Evolutionary conservation across 1,140 invertebrate genomes (phyloP).

Genomic region (Octopus sinensis): DNA sequence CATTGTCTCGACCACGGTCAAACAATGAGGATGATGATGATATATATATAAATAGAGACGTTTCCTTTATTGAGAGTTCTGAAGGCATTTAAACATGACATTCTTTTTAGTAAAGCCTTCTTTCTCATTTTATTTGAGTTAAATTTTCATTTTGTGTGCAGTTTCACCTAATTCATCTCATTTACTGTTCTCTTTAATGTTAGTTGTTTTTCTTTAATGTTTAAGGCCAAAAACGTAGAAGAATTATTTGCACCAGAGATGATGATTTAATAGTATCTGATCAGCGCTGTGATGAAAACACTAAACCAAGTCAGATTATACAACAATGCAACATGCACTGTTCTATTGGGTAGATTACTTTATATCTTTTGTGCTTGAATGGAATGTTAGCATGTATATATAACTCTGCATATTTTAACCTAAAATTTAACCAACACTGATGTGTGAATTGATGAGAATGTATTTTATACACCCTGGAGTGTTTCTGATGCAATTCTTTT

Average conservation of each 20-base stretch:
- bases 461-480: no score
- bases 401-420: no score
- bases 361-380: constrained; percentile 1
- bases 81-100: neutral
- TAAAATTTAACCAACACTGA: no score
- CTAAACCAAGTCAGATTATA: constrained; percentile 22
- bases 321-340: constrained; percentile 35
- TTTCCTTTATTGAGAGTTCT: neutral
- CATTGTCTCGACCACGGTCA: no score
- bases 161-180: neutral
- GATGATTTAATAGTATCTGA: constrained; percentile 34
- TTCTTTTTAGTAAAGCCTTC: neutral
- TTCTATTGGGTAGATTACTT: constrained; percentile 30
- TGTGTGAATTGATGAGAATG: no score
- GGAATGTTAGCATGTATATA: neutral
- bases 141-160: neutral
- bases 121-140: neutral
- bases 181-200: no score
- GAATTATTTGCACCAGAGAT: constrained; percentile 37
- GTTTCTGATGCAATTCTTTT: no score
- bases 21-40: no score
- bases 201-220: constrained; percentile 23
- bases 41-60: no score
- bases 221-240: constrained; percentile 38
- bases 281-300: constrained; percentile 32